Conservation (phyloP, 1,140 invertebrate species). For the Drosophila leontia region DNA sequence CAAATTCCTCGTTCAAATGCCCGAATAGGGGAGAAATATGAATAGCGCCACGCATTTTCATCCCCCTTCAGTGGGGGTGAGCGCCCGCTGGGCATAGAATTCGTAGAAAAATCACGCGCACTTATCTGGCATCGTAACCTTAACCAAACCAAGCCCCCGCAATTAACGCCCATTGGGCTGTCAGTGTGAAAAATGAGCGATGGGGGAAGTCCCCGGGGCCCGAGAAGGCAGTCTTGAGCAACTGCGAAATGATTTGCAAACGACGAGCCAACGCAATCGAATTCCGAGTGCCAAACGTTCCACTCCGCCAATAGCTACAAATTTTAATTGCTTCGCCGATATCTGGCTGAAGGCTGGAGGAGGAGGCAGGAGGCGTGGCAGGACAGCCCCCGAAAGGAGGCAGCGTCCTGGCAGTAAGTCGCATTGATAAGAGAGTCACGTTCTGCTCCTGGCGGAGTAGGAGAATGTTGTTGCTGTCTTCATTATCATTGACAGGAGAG, state of each 20-base stretch:
- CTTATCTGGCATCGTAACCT: conserved; percentile 68
- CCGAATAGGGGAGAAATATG: conserved; percentile 22
- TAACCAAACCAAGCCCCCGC: conserved; percentile 72
- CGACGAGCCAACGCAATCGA: conserved; percentile 72
- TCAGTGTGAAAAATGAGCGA: conserved; percentile 74
- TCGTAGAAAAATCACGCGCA: conserved; percentile 82
- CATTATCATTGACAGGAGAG: conserved; percentile 72
- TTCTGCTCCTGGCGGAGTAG: conserved; percentile 44
- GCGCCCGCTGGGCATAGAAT: conserved; percentile 68
- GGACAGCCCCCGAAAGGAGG: conserved; percentile 17
- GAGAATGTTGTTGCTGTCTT: conserved; percentile 78
- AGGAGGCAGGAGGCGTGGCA: conserved; percentile 10
- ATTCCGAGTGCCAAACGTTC: conserved; percentile 50
- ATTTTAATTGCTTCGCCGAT: conserved; percentile 80
- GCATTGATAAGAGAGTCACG: conserved; percentile 82
- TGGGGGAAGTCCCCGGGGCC: conserved; percentile 25
- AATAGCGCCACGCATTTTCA: conserved; percentile 40
- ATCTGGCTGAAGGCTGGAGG: conserved; percentile 28
- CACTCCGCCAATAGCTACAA: conserved; percentile 70
- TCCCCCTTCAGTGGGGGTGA: conserved; percentile 18
- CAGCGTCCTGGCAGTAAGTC: conserved; percentile 54
- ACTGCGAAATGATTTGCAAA: conserved; percentile 81
- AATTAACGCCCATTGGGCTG: conserved; percentile 82
- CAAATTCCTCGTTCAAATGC: conserved; percentile 31
- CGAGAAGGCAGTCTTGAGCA: conserved; percentile 39